These are phyloP conservation scores for Hyles lineata DNA, from an alignment of 2,888 invertebrate genomes.

Conservation along the genomic window DNA sequence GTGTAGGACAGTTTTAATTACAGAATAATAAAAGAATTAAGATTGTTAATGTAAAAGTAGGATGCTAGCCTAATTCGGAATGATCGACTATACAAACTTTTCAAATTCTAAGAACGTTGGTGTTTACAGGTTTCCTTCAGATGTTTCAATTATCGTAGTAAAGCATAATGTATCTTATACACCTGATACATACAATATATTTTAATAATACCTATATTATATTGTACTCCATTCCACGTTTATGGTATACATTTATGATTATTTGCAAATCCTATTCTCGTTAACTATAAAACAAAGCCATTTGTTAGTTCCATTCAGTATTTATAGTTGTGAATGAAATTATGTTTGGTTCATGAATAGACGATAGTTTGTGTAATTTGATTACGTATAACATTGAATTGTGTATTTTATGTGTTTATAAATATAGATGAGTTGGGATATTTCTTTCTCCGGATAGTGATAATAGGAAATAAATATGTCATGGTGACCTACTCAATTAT, in stretches of 20 bases:
- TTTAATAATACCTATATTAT: not conserved
- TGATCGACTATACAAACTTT: no score
- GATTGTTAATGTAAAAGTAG: not conserved
- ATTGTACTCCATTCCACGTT: not conserved
- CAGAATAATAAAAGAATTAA: not conserved
- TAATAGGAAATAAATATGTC: no score
- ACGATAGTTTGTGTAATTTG: not conserved
- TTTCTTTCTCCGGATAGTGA: not conserved
- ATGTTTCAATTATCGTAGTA: no score
- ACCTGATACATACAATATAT: no score
- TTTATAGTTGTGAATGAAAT: not conserved
- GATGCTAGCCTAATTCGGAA: not conserved
- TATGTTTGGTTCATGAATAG: conserved; percentile 5
- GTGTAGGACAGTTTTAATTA: conserved; percentile 3
- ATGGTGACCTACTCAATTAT: no score
- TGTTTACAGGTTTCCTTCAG: no score
- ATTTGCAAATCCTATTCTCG: conserved; percentile 4
- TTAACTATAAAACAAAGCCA: not conserved
- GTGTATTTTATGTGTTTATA: not conserved
- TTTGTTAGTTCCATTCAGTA: not conserved
- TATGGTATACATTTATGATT: not conserved
- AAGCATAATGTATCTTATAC: no score
- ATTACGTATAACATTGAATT: not conserved
- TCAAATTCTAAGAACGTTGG: no score
- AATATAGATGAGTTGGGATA: not conserved